Evolutionary conservation across 2,797 vertebrate species (phyloP).

Genomic region (Picus viridis): DNA sequence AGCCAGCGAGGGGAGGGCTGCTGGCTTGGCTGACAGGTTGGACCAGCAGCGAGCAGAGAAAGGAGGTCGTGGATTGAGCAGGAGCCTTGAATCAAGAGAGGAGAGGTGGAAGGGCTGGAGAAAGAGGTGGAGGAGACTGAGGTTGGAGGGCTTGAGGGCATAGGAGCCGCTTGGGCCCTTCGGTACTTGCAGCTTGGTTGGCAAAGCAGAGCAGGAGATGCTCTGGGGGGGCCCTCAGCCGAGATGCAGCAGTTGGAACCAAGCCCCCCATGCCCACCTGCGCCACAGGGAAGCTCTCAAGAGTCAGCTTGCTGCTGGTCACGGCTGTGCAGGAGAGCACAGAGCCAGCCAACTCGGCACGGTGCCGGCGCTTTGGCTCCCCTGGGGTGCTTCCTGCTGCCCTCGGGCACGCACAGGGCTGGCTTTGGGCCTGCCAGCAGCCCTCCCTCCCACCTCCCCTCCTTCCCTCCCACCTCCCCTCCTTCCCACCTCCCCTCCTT

Average conservation of each 20-base stretch:
- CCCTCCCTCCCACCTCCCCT: not conserved
- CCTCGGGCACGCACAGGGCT: rapidly evolving
- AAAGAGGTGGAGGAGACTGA: not conserved
- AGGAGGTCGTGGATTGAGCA: not conserved
- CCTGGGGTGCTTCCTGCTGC: rapidly evolving
- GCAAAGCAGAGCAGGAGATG: not conserved
- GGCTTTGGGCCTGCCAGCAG: rapidly evolving
- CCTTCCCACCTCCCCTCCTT: too few relatives aligned
- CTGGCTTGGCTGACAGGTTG: not conserved
- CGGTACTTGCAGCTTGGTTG: not conserved
- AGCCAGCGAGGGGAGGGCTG: not conserved
- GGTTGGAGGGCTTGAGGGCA: not conserved
- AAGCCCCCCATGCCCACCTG: not conserved
- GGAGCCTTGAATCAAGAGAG: not conserved
- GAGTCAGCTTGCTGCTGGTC: not conserved
- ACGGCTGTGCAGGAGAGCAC: not conserved
- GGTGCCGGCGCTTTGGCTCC: not conserved
- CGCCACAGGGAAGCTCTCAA: not conserved
- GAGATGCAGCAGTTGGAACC: not conserved
- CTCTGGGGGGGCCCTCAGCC: not conserved
- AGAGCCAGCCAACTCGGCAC: not conserved
- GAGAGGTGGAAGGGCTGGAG: not conserved
- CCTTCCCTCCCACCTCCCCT: too few relatives aligned
- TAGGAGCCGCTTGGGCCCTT: not conserved
- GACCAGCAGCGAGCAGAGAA: not conserved